Percentiles rank a stretch among this genome's conserved stretches.
Evolutionary conservation across 2,888 invertebrate species (phyloP).

Genomic region (Meliscaeva auricollis): DNA sequence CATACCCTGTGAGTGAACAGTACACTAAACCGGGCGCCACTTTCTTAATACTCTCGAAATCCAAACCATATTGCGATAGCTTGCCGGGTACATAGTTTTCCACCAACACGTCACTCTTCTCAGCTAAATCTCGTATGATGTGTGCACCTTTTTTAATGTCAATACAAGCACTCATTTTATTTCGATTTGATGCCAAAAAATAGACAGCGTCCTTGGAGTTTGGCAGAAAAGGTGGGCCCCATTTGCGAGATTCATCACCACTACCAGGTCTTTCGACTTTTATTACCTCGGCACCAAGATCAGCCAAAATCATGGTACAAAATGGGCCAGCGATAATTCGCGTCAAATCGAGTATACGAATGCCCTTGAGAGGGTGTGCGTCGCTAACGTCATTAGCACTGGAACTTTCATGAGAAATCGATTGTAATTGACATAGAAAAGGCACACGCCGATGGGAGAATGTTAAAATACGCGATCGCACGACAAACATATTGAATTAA

Average conservation of each 20-base stretch:
- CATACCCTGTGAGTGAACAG: constrained; percentile 97
- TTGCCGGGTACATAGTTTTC: constrained; percentile 98
- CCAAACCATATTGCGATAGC: constrained; percentile 89
- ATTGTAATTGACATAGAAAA: constrained; percentile 39
- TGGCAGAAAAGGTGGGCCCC: constrained; percentile 95
- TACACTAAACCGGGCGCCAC: constrained; percentile 93
- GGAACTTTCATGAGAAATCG: constrained; percentile 22
- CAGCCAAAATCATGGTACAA: constrained; percentile 96
- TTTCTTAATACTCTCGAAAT: constrained; percentile 89
- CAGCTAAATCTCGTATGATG: constrained; percentile 89
- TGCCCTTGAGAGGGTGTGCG: constrained; percentile 88
- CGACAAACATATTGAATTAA: constrained; percentile 6
- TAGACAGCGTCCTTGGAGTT: constrained; percentile 90
- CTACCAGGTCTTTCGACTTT: constrained; percentile 94
- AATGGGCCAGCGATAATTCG: constrained; percentile 97
- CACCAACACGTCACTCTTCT: constrained; percentile 93
- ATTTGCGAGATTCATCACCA: constrained; percentile 95
- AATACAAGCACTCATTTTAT: constrained; percentile 96
- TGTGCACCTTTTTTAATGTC: constrained; percentile 91
- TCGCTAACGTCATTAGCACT: constrained; percentile 74
- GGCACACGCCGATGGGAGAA: background rate
- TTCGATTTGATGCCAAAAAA: constrained; percentile 95
- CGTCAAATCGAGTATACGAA: constrained; percentile 91
- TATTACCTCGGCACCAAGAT: constrained; percentile 96
- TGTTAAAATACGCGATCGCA: constrained; percentile 10